These are phyloP conservation scores for Megaptera novaeangliae DNA, from an alignment of 2,113 vertebrate species.

Conservation along the genomic window DNA sequence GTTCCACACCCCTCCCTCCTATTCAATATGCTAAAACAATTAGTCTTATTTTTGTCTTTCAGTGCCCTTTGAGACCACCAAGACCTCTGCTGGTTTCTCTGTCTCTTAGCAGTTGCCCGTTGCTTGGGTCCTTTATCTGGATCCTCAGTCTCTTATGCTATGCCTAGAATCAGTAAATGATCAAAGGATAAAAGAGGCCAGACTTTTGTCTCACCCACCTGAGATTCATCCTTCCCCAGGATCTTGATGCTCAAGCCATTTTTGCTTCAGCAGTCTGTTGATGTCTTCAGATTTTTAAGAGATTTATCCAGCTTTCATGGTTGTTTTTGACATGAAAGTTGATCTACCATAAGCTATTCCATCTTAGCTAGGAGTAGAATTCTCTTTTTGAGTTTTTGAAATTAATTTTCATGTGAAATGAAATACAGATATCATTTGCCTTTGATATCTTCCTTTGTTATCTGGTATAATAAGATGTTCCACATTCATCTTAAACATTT, in stretches of 20 bases:
- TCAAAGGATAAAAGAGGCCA: background rate
- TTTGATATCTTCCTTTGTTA: background rate
- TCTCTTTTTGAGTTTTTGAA: background rate
- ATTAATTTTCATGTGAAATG: background rate
- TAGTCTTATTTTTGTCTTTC: background rate
- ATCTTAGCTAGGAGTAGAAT: background rate
- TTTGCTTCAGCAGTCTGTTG: background rate
- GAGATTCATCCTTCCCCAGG: background rate
- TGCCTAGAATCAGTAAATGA: background rate
- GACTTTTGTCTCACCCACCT: background rate
- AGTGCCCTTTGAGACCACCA: background rate
- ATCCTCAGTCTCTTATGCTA: background rate
- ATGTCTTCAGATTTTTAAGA: background rate
- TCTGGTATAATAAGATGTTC: background rate
- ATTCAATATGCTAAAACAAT: background rate
- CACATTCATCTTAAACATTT: background rate
- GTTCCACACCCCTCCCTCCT: background rate
- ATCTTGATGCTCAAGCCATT: background rate
- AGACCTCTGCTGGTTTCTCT: background rate
- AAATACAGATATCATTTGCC: background rate
- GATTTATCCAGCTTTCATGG: background rate
- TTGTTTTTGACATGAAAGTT: background rate
- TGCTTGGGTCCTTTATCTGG: background rate
- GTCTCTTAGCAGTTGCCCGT: background rate
- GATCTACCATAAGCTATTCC: background rate